phyloP scores from a whole-genome alignment of 64 coral and sea anemone species.

The Actinia equina region DNA sequence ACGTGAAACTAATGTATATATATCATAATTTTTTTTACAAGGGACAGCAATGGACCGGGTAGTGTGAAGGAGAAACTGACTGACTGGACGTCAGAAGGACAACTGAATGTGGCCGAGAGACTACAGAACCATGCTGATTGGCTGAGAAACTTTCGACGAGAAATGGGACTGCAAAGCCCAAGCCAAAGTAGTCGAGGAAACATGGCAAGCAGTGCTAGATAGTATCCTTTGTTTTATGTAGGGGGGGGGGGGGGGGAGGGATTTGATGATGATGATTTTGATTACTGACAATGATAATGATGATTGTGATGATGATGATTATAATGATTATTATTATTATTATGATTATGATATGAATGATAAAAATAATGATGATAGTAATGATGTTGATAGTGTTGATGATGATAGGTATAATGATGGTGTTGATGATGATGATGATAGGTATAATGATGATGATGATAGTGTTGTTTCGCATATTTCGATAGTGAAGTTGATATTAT shows the following conservation, averaged over 20 bases:
- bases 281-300: not conserved
- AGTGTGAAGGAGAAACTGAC: conserved; percentile 18
- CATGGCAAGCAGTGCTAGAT: not conserved
- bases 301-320: too few relatives aligned
- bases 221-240: not conserved
- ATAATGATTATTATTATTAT: too few relatives aligned
- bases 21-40: not conserved
- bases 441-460: too few relatives aligned
- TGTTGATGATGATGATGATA: not conserved
- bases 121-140: conserved; percentile 77
- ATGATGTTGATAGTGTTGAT: too few relatives aligned
- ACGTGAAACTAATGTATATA: too few relatives aligned
- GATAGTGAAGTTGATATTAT: too few relatives aligned
- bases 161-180: conserved; percentile 47
- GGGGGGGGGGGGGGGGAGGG: not conserved
- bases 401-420: not conserved
- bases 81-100: conserved; percentile 72
- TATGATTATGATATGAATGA: too few relatives aligned
- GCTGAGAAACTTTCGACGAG: conserved; percentile 81
- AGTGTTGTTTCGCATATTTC: too few relatives aligned
- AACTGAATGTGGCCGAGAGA: conserved; percentile 68
- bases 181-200: not conserved
- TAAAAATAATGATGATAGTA: too few relatives aligned
- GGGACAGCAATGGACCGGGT: conserved; percentile 26
- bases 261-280: not conserved